A percentile compares a stretch with the other conserved stretches of the same genome.
Evolutionary conservation across 2,113 vertebrate genomes (phyloP).

Genomic region (Alethe diademata): DNA sequence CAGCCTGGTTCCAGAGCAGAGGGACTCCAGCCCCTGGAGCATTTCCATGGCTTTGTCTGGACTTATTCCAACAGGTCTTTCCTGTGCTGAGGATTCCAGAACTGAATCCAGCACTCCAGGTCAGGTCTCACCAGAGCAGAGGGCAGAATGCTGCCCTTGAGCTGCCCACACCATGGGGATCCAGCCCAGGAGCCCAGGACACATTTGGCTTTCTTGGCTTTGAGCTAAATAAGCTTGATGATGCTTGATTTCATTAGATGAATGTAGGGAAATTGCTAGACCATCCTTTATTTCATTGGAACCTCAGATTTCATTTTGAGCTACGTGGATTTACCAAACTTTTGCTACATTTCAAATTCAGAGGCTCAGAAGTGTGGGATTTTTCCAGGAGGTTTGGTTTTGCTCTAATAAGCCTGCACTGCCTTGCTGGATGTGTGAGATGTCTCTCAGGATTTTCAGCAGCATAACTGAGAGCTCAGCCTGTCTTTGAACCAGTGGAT

Average conservation of each 20-base stretch:
- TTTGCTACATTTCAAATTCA: background rate
- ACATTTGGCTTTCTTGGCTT: background rate
- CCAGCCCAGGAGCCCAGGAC: background rate
- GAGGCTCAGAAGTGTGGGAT: background rate
- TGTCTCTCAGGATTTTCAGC: background rate
- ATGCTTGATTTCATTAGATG: background rate
- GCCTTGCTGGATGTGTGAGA: background rate
- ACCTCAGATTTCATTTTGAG: background rate
- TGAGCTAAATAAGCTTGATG: background rate
- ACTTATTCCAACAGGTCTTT: background rate
- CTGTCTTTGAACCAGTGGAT: background rate
- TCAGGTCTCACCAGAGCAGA: background rate
- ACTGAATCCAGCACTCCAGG: rapidly evolving
- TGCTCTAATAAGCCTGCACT: background rate
- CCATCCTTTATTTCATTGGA: background rate
- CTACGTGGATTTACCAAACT: background rate
- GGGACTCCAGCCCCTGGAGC: rapidly evolving
- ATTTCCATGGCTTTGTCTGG: rapidly evolving
- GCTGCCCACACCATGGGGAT: rapidly evolving
- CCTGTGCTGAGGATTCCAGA: background rate
- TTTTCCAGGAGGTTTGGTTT: background rate
- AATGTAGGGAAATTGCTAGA: background rate
- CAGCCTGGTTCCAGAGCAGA: background rate
- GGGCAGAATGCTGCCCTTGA: rapidly evolving
- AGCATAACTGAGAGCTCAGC: background rate